A percentile compares a stretch with the other conserved stretches of the same genome.
phyloP scores from a whole-genome alignment of 2,797 vertebrate species.

The Argya squamiceps region DNA sequence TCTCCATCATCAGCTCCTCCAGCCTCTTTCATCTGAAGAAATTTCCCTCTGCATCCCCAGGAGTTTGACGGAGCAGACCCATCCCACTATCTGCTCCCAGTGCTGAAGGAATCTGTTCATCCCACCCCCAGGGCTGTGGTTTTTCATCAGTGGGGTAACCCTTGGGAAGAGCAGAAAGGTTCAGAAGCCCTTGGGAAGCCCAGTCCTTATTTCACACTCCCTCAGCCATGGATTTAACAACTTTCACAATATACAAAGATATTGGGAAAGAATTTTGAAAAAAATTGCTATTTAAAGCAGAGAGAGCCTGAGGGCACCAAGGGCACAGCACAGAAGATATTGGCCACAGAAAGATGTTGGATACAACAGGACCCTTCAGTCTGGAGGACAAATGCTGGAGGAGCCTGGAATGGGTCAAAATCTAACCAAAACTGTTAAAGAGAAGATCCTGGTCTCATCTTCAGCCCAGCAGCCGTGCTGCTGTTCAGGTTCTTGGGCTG shows the following conservation, averaged over 20 bases:
- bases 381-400: neutral
- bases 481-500: rapidly evolving
- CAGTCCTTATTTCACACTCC: neutral
- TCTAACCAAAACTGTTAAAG: neutral
- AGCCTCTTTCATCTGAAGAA: neutral
- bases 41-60: neutral
- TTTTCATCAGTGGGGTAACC: neutral
- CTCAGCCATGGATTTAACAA: neutral
- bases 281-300: neutral
- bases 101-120: neutral
- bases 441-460: neutral
- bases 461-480: neutral
- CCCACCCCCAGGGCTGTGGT: neutral
- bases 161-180: neutral
- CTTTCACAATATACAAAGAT: neutral
- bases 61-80: neutral
- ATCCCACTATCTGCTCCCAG: neutral
- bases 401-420: neutral
- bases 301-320: neutral
- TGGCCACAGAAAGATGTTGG: rapidly evolving
- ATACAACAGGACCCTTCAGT: neutral
- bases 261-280: neutral
- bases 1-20: neutral
- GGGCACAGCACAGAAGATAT: neutral
- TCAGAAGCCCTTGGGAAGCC: neutral